Evolutionary conservation across 2,113 vertebrate genomes (phyloP).

Genomic region (Hemicordylus capensis): DNA sequence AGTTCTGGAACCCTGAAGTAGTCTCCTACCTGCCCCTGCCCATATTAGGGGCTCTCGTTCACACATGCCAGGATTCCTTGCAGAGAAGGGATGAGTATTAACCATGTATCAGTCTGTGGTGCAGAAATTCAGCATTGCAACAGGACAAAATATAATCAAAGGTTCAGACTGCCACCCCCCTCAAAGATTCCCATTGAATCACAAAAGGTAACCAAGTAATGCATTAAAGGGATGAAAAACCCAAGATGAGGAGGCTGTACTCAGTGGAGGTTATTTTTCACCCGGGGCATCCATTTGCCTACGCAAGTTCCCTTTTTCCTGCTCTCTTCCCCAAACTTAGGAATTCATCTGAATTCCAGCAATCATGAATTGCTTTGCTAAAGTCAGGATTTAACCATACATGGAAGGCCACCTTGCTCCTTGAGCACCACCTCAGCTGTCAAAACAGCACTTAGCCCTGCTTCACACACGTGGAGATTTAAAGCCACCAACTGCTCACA

Average conservation of each 20-base stretch:
- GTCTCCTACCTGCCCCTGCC: too few species aligned
- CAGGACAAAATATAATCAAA: fast-evolving
- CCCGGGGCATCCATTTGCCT: not conserved
- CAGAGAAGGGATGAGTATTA: too few species aligned
- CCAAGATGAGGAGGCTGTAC: not conserved
- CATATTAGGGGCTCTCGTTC: too few species aligned
- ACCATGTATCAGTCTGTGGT: too few species aligned
- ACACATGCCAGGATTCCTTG: too few species aligned
- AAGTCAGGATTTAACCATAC: not conserved
- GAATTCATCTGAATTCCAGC: not conserved
- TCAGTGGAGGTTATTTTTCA: not conserved
- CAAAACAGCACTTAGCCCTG: not conserved
- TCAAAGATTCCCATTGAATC: conserved; percentile 6
- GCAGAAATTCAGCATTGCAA: not conserved
- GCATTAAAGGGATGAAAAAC: not conserved
- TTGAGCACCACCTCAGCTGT: conserved; percentile 7
- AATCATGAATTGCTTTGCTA: not conserved
- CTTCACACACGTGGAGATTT: not conserved
- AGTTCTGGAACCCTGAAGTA: too few species aligned
- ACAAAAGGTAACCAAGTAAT: not conserved
- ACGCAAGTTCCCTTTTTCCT: not conserved
- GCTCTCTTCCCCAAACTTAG: fast-evolving
- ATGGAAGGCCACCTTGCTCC: not conserved
- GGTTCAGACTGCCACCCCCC: not conserved
- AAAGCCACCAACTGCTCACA: not conserved